Percentiles rank a stretch among this genome's conserved stretches.
These are phyloP conservation scores for Polyploca ridens DNA, from an alignment of 2,888 invertebrate species.

Conservation along the genomic window DNA sequence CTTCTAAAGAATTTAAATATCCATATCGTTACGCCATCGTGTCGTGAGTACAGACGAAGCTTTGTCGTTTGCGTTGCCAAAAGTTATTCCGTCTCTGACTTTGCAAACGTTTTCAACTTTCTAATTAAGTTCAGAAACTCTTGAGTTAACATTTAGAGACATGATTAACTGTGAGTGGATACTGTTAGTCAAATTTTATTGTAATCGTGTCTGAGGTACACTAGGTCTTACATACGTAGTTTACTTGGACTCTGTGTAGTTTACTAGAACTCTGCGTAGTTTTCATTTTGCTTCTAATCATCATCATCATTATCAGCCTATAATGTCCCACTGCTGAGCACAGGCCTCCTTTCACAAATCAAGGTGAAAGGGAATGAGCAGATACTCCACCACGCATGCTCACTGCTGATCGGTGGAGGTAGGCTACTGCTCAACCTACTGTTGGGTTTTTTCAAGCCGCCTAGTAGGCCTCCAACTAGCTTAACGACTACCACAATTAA, in stretches of 20 bases:
- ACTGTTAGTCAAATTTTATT: conserved; percentile 48
- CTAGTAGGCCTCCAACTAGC: too few species aligned
- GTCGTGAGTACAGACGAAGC: conserved; percentile 28
- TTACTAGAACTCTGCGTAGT: too few species aligned
- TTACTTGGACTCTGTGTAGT: background rate
- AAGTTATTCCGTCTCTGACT: conserved; percentile 47
- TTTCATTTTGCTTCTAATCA: too few species aligned
- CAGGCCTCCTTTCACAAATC: too few species aligned
- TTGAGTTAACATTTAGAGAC: conserved; percentile 74
- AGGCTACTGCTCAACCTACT: too few species aligned
- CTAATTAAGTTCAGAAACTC: conserved; percentile 75
- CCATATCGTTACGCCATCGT: conserved; percentile 31
- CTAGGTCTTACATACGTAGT: background rate
- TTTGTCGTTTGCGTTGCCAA: conserved; percentile 44
- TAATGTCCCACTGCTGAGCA: too few species aligned
- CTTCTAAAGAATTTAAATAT: conserved; percentile 15
- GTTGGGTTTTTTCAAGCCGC: too few species aligned
- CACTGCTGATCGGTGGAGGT: too few species aligned
- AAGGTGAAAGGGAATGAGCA: too few species aligned
- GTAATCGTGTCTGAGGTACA: conserved; percentile 15
- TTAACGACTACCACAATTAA: too few species aligned
- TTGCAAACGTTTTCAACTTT: conserved; percentile 67
- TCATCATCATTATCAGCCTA: too few species aligned
- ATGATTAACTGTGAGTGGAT: conserved; percentile 66
- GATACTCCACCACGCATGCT: too few species aligned